Conservation (phyloP, 1,140 invertebrate species). For the Aethina tumida region DNA sequence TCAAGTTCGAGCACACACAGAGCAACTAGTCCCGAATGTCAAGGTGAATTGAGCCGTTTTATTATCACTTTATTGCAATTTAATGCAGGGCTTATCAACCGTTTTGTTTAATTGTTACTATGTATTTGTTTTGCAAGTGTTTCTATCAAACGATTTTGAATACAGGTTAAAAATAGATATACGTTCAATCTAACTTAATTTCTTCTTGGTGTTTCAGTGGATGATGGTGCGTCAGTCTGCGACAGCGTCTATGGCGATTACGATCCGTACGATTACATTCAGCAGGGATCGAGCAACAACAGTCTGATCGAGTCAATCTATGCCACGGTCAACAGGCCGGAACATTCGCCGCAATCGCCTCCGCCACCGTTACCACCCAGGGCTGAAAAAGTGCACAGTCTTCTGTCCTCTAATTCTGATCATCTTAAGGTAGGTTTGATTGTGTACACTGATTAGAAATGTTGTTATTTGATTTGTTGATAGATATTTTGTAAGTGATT, state of each 20-base stretch:
- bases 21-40: constrained; percentile 31
- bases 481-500: too few relatives aligned
- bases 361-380: constrained; percentile 39
- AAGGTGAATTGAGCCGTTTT: constrained; percentile 28
- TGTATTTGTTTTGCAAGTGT: too few relatives aligned
- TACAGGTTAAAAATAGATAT: neutral
- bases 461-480: too few relatives aligned
- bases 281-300: constrained; percentile 57
- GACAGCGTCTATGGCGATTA: constrained; percentile 75
- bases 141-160: too few relatives aligned
- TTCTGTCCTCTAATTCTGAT: too few relatives aligned
- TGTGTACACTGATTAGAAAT: too few relatives aligned
- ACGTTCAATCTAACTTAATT: neutral
- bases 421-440: too few relatives aligned
- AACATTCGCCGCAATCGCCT: constrained; percentile 47
- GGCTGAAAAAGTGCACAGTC: too few relatives aligned
- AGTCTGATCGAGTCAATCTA: constrained; percentile 62
- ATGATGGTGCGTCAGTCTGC: constrained; percentile 45
- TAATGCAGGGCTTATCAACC: too few relatives aligned
- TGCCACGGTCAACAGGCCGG: constrained; percentile 57
- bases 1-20: constrained; percentile 33
- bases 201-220: constrained; percentile 16
- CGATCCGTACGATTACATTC: constrained; percentile 78
- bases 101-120: too few relatives aligned
- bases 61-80: too few relatives aligned